Conservation (phyloP, 2,797 vertebrate species). For the Arctocebus calabarensis region DNA sequence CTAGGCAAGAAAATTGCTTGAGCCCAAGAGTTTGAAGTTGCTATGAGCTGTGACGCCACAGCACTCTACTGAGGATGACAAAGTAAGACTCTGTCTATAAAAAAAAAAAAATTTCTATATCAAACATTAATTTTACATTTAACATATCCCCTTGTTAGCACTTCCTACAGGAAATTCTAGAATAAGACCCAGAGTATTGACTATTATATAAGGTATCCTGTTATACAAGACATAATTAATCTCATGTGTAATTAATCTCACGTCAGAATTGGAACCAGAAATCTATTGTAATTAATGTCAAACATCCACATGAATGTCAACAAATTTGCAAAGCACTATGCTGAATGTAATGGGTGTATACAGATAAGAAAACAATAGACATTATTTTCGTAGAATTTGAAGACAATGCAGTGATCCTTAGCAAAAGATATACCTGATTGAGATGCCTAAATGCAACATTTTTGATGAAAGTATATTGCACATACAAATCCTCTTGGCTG, state of each 20-base stretch:
- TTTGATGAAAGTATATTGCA: not conserved
- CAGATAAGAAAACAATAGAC: not conserved
- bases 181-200: conserved; percentile 51
- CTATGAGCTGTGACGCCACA: too few relatives aligned
- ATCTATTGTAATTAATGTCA: conserved; percentile 16
- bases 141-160: conserved; percentile 33
- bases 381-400: conserved; percentile 15
- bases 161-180: conserved; percentile 46
- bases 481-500: not conserved
- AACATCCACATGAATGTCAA: conserved; percentile 28
- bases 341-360: conserved; percentile 3
- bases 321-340: conserved; percentile 8
- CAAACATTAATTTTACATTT: not conserved
- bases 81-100: too few relatives aligned
- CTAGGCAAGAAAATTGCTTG: not conserved
- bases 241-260: conserved; percentile 7
- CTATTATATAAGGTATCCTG: not conserved
- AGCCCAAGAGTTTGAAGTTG: too few relatives aligned
- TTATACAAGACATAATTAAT: not conserved
- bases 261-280: conserved; percentile 44
- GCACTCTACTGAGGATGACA: too few relatives aligned
- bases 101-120: conserved; percentile 57
- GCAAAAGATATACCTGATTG: not conserved
- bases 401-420: not conserved
- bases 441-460: not conserved